phyloP scores from a whole-genome alignment of 1,140 invertebrate species.

The Spodoptera frugiperda region DNA sequence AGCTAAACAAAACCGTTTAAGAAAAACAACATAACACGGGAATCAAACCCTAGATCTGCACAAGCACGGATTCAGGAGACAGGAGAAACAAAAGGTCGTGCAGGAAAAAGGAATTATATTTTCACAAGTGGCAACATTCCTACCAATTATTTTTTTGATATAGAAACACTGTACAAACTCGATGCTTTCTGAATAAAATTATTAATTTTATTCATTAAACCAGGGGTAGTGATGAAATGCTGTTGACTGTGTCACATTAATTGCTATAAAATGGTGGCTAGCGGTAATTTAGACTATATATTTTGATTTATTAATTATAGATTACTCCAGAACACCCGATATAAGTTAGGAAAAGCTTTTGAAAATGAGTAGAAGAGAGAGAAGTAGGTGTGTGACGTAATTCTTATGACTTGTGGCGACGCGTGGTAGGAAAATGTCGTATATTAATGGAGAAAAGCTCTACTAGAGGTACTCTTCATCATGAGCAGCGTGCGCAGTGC shows the following conservation, averaged over 20 bases:
- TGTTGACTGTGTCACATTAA: slow-evolving; percentile 56
- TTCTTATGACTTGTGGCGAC: slow-evolving; percentile 14
- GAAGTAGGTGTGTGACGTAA: slow-evolving; percentile 52
- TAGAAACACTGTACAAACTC: slow-evolving; percentile 81
- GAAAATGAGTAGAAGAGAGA: slow-evolving; percentile 54
- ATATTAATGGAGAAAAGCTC: no score
- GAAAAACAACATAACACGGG: background rate
- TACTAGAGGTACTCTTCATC: no score
- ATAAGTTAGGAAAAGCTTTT: slow-evolving; percentile 41
- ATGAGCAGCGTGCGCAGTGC: no score
- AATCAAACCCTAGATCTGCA: background rate
- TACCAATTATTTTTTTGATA: slow-evolving; percentile 52
- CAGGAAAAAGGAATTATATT: slow-evolving; percentile 52
- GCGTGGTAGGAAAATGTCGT: no score
- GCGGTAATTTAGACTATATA: slow-evolving; percentile 24
- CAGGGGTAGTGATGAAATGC: slow-evolving; percentile 76
- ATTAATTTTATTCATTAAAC: slow-evolving; percentile 61
- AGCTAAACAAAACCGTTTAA: no score
- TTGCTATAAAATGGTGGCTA: slow-evolving; percentile 8
- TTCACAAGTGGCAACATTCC: slow-evolving; percentile 76
- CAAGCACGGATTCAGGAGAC: slow-evolving; percentile 28
- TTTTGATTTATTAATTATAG: background rate
- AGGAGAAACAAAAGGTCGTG: slow-evolving; percentile 55
- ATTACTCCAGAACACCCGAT: slow-evolving; percentile 11
- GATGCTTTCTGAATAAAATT: slow-evolving; percentile 64